Evolutionary conservation across 2,888 invertebrate genomes (phyloP).

Genomic region (Volucella inflata): DNA sequence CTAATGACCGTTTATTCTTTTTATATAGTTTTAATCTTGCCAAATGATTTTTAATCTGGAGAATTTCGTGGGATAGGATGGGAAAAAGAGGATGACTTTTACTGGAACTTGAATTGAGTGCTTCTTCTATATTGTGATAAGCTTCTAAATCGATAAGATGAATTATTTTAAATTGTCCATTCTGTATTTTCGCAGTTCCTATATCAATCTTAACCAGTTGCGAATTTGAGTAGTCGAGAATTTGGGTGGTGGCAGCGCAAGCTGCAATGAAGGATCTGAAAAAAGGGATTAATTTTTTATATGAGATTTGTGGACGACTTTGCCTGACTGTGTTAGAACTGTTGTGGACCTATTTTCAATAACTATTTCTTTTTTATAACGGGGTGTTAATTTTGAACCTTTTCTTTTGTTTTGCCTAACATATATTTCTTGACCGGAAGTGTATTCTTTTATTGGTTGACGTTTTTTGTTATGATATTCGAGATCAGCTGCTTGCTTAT

Average conservation of each 20-base stretch:
- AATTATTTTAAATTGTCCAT: background rate
- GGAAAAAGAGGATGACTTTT: too few species aligned
- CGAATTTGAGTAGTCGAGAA: too few species aligned
- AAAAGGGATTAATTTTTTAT: background rate
- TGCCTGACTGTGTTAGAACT: slow-evolving; percentile 6
- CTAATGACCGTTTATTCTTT: slow-evolving; percentile 42
- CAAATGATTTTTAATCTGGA: too few species aligned
- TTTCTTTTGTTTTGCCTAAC: slow-evolving; percentile 49
- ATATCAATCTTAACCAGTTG: background rate
- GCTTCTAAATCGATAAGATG: background rate
- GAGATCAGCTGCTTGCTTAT: too few species aligned
- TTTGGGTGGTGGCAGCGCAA: too few species aligned
- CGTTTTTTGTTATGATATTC: slow-evolving; percentile 59
- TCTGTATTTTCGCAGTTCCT: background rate
- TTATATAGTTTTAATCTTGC: too few species aligned
- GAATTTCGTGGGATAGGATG: too few species aligned
- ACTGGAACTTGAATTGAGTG: too few species aligned
- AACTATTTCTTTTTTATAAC: slow-evolving; percentile 58
- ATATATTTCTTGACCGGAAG: too few species aligned
- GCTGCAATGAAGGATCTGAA: too few species aligned
- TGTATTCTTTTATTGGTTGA: too few species aligned
- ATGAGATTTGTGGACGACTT: background rate
- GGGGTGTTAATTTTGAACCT: slow-evolving; percentile 49
- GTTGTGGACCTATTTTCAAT: slow-evolving; percentile 52
- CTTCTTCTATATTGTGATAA: background rate